phyloP scores from a whole-genome alignment of 2,113 vertebrate genomes.

The Zingel zingel region DNA sequence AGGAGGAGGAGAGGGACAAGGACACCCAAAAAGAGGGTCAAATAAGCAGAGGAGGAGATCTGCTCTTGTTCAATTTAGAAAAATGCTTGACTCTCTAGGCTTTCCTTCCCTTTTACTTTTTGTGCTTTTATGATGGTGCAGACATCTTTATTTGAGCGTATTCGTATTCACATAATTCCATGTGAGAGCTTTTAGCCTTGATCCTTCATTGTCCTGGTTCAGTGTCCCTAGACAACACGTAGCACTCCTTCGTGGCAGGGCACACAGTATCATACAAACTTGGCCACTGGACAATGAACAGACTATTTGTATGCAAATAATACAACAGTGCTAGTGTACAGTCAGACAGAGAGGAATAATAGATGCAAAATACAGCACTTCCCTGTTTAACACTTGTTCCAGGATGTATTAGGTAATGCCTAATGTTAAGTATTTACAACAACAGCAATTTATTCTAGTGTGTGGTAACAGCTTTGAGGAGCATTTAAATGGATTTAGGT shows the following conservation, averaged over 20 bases:
- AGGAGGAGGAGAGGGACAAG: slow-evolving; percentile 1
- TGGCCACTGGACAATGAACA: neutral
- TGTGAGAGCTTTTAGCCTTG: neutral
- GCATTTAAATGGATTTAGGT: slow-evolving; percentile 8
- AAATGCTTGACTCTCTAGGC: slow-evolving; percentile 13
- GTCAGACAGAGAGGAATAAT: neutral
- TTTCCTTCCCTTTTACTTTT: slow-evolving; percentile 17
- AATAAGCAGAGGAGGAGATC: slow-evolving; percentile 19
- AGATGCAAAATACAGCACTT: neutral
- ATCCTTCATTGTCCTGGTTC: slow-evolving; percentile 20
- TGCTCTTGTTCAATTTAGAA: slow-evolving; percentile 29
- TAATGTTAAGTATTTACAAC: neutral
- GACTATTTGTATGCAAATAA: neutral
- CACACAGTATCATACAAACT: slow-evolving; percentile 18
- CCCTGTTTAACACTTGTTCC: neutral
- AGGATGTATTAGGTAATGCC: neutral
- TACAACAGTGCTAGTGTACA: neutral
- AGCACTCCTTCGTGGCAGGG: slow-evolving; percentile 10
- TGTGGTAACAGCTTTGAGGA: neutral
- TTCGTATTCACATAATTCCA: slow-evolving; percentile 27
- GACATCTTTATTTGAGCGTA: slow-evolving; percentile 22
- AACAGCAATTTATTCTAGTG: neutral
- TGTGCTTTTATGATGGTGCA: slow-evolving; percentile 24
- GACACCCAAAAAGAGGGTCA: slow-evolving; percentile 15
- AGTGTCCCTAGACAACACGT: slow-evolving; percentile 25